Conservation (phyloP, 2,113 vertebrate species). For the Rhinogobius similis region DNA sequence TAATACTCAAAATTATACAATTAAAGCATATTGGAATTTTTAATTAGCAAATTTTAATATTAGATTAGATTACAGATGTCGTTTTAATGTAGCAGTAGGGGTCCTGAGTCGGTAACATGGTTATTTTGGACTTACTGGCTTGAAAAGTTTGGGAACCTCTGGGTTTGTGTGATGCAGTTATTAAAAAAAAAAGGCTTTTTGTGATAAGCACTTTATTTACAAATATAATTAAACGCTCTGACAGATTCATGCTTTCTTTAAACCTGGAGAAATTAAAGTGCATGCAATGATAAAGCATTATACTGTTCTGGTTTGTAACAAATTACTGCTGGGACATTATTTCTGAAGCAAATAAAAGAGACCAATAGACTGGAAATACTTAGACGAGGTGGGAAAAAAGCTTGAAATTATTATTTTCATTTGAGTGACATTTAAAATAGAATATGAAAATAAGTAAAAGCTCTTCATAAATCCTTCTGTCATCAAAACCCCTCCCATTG, state of each 20-base stretch:
- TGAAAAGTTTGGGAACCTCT: too few species aligned
- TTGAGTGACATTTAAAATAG: slow-evolving; percentile 97
- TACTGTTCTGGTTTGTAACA: slow-evolving; percentile 85
- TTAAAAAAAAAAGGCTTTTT: slow-evolving; percentile 24
- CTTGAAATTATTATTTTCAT: slow-evolving; percentile 76
- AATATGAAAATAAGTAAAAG: slow-evolving; percentile 99
- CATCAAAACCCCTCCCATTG: slow-evolving; percentile 84
- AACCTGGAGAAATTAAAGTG: slow-evolving; percentile 92
- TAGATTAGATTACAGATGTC: too few species aligned
- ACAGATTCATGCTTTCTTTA: slow-evolving; percentile 92
- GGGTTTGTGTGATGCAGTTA: background rate
- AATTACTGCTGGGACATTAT: slow-evolving; percentile 92
- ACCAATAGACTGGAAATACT: slow-evolving; percentile 74
- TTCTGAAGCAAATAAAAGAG: slow-evolving; percentile 83
- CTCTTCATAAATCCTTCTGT: slow-evolving; percentile 99
- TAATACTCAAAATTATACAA: too few species aligned
- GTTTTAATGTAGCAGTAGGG: too few species aligned
- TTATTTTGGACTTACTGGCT: too few species aligned
- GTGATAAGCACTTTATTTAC: slow-evolving; percentile 99
- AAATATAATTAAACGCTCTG: slow-evolving; percentile 99
- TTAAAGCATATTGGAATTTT: too few species aligned
- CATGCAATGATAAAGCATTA: slow-evolving; percentile 98
- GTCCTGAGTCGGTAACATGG: too few species aligned
- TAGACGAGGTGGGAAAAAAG: slow-evolving; percentile 73
- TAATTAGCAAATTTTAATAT: too few species aligned